These are phyloP conservation scores for Bhutanitis thaidina DNA, from an alignment of 2,888 invertebrate species.

Conservation along the genomic window DNA sequence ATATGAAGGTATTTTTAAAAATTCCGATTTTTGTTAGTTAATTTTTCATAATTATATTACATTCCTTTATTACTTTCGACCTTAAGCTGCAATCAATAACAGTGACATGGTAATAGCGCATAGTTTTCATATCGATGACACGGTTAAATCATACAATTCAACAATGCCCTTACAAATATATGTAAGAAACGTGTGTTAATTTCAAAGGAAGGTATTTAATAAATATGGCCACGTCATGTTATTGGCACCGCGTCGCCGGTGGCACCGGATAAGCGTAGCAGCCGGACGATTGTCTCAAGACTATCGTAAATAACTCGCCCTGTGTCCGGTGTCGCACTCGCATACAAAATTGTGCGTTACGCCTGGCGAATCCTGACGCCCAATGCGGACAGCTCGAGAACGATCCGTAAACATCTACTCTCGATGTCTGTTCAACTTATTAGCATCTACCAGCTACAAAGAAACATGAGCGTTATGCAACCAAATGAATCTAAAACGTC, in stretches of 20 bases:
- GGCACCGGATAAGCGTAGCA: slow-evolving; percentile 73
- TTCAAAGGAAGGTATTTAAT: slow-evolving; percentile 69
- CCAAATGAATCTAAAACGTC: slow-evolving; percentile 33
- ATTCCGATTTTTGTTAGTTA: too few relatives aligned
- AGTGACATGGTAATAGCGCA: too few relatives aligned
- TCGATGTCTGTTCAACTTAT: slow-evolving; percentile 12
- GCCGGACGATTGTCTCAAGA: slow-evolving; percentile 73
- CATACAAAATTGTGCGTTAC: slow-evolving; percentile 61
- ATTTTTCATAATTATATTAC: too few relatives aligned
- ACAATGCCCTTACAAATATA: slow-evolving; percentile 46
- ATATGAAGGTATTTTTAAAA: too few relatives aligned
- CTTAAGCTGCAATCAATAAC: too few relatives aligned
- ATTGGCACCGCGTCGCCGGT: slow-evolving; percentile 59
- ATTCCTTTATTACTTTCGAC: too few relatives aligned
- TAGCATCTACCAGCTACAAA: slow-evolving; percentile 23
- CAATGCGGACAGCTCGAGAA: slow-evolving; percentile 23
- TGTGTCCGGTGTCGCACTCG: slow-evolving; percentile 68
- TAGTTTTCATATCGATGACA: not conserved
- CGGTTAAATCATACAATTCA: slow-evolving; percentile 27
- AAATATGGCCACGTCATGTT: slow-evolving; percentile 74
- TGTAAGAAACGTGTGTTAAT: slow-evolving; percentile 65
- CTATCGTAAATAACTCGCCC: slow-evolving; percentile 75
- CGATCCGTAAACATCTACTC: slow-evolving; percentile 14
- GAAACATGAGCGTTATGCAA: slow-evolving; percentile 26
- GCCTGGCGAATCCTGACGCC: slow-evolving; percentile 52